These are phyloP conservation scores for Cheirogaleus major DNA, from an alignment of 2,797 vertebrate genomes.

Conservation along the genomic window DNA sequence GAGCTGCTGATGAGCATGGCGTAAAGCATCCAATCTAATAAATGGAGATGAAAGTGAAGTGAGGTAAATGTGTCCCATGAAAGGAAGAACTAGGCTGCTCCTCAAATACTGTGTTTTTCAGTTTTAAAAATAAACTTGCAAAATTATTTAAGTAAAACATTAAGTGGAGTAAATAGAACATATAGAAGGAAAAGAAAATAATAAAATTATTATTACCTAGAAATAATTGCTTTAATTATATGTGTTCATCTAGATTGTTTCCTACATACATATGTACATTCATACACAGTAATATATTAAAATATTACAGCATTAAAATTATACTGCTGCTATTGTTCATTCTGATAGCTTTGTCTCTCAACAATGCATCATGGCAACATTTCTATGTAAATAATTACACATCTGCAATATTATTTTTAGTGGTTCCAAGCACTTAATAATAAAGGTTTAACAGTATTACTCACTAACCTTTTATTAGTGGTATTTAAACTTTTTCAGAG, in stretches of 20 bases:
- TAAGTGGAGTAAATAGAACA: not conserved
- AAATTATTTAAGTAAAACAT: not conserved
- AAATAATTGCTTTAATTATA: not conserved
- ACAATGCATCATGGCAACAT: not conserved
- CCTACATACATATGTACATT: not conserved
- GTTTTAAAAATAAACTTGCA: not conserved
- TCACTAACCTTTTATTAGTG: not conserved
- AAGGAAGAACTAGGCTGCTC: not conserved
- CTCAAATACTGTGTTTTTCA: not conserved
- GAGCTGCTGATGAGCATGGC: not conserved
- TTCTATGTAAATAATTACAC: not conserved
- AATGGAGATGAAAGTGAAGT: not conserved
- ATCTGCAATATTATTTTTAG: not conserved
- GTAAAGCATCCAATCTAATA: not conserved
- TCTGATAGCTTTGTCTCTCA: not conserved
- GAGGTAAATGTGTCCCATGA: not conserved
- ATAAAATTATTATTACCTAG: not conserved
- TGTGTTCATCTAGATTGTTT: not conserved
- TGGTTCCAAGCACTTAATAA: not conserved
- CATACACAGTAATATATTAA: not conserved
- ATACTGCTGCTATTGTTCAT: not conserved
- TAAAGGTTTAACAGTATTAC: not conserved
- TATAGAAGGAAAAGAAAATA: not conserved
- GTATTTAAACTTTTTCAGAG: not conserved
- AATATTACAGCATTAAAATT: not conserved